Base-by-base conservation (phyloP, 2,888 invertebrate species). In the Tethea ocularis region DNA sequence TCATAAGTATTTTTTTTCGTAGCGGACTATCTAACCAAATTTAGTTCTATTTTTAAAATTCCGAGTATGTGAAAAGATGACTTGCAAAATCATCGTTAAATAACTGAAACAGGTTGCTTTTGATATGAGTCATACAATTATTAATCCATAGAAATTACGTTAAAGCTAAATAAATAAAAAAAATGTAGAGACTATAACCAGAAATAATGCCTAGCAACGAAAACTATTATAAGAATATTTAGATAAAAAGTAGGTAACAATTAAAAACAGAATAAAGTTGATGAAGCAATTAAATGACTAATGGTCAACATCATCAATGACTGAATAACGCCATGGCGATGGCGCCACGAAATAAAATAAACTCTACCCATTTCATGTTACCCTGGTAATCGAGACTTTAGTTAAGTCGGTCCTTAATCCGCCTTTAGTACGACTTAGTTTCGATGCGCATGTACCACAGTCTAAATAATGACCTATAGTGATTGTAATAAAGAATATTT, bases 341-440 rank as follows among this genome's bases (percentile, higher is more conserved):
- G 33, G 54, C 33, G 33, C 54, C 20, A 17, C 33, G 8, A 46
- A 52, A 20, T 54, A 6, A 33, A 20, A 54, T 53, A 17, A 29
- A 29, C 29, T 22, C 20, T 15, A 20, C 22, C 29, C 20, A 15
- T 22, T 33, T n/a, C 41, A 51, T 57, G 69, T 56, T 24, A 26
- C 38, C 73, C 73, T 73, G 55, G 73, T 73, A 71, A 56, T 52
- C 51, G 29, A 53, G 68, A 68, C 65, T 71, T 67, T 61, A 58
- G 62, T 64, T 64, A 71, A 73, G 67, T 62, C 73, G 64, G 57
- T 58, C 58, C 60, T 68, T 69, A 69, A 67, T 68, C 69, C 67
- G 61, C 51, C 22, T 54, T 57, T 52, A 52, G 29, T 55, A 46
- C 26, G 51, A 56, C 51, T 58, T 51, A 29, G 17, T 8, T 53